Evolutionary conservation across 2,888 invertebrate genomes (phyloP).

Genomic region (Willowsia nigromaculata): DNA sequence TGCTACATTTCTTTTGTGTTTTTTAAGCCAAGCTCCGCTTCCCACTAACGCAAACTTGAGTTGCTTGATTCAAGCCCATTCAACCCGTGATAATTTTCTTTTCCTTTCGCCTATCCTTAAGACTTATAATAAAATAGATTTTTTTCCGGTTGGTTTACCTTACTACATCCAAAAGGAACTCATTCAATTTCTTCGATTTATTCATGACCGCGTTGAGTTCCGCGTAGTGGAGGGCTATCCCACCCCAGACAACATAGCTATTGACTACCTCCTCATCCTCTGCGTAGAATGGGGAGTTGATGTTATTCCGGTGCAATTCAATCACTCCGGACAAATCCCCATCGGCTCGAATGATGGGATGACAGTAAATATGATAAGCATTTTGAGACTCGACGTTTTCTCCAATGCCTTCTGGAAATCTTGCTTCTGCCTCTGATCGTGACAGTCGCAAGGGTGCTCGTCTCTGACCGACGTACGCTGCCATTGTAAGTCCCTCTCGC

Average conservation of each 20-base stretch:
- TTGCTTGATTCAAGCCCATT: background rate
- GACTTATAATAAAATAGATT: conserved; percentile 24
- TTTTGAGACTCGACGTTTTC: conserved; percentile 51
- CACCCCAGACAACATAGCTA: conserved; percentile 86
- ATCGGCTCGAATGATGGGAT: conserved; percentile 85
- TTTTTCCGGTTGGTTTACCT: conserved; percentile 84
- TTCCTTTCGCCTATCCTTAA: background rate
- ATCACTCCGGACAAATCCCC: conserved; percentile 86
- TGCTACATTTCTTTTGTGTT: background rate
- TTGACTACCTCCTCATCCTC: conserved; percentile 87
- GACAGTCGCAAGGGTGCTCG: conserved; percentile 82
- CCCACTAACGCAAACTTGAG: background rate
- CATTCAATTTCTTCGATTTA: conserved; percentile 87
- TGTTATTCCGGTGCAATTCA: conserved; percentile 85
- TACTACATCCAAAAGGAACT: conserved; percentile 89
- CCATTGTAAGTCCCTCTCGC: conserved; percentile 79
- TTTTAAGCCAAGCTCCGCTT: background rate
- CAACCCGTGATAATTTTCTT: conserved; percentile 19
- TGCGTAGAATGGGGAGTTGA: conserved; percentile 82
- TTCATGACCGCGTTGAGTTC: conserved; percentile 86
- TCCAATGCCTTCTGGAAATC: conserved; percentile 81
- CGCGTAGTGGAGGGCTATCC: conserved; percentile 86
- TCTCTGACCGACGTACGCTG: conserved; percentile 80
- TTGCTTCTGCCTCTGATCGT: conserved; percentile 81
- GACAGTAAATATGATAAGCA: conserved; percentile 80